A percentile compares a stretch with the other conserved stretches of the same genome.
These are phyloP conservation scores for Pseudococcus jackbeardsleyi DNA, from an alignment of 2,888 invertebrate genomes.

Conservation along the genomic window DNA sequence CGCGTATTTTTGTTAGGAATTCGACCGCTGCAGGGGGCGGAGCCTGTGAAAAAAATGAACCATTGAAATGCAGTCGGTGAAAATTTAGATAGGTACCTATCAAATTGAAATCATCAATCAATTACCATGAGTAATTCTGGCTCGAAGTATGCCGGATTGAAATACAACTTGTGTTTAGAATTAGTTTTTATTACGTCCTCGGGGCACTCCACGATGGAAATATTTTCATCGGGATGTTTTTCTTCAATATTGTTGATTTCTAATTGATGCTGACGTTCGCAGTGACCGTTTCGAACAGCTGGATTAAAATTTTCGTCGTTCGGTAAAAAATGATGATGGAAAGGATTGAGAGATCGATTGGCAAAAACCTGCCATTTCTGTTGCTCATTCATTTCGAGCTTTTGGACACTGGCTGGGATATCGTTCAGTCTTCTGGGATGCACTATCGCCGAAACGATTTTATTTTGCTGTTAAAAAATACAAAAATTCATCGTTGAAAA, in stretches of 20 bases:
- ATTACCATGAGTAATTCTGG: slow-evolving; percentile 83
- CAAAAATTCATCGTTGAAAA: background rate
- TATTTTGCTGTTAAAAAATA: slow-evolving; percentile 1
- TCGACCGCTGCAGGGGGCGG: slow-evolving; percentile 92
- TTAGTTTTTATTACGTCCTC: slow-evolving; percentile 73
- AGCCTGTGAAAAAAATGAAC: slow-evolving; percentile 74
- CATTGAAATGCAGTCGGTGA: too few species aligned
- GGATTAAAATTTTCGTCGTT: background rate
- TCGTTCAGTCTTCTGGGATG: slow-evolving; percentile 11
- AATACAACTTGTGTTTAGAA: slow-evolving; percentile 84
- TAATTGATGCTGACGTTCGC: slow-evolving; percentile 5
- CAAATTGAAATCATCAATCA: background rate
- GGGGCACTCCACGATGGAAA: slow-evolving; percentile 83
- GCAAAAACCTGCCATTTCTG: slow-evolving; percentile 37
- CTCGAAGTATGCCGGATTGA: slow-evolving; percentile 93
- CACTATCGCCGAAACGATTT: background rate
- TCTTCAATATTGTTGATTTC: slow-evolving; percentile 72
- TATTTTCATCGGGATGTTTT: slow-evolving; percentile 85
- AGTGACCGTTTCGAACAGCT: background rate
- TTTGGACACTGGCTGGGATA: background rate
- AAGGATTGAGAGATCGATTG: slow-evolving; percentile 21
- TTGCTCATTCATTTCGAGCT: background rate
- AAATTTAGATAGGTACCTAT: background rate
- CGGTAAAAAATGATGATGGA: background rate
- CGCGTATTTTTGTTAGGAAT: slow-evolving; percentile 88